A percentile compares a stretch with the other conserved stretches of the same genome.
Evolutionary conservation across 2,797 vertebrate genomes (phyloP).

Genomic region (Gymnothorax reevesii): DNA sequence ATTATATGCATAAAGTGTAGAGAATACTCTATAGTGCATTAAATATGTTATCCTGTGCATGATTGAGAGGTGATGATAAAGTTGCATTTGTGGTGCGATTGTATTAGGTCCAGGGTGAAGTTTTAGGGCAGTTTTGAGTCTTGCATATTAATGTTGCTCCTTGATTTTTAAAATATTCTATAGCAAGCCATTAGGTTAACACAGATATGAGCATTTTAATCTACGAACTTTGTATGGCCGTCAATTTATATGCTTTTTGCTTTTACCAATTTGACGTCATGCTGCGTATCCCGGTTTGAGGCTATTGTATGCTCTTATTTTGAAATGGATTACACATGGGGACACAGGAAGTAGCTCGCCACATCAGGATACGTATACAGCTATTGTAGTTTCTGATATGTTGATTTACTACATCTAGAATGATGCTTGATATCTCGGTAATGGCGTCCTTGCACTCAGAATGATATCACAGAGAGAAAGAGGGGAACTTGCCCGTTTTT

Average conservation of each 20-base stretch:
- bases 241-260: not conserved
- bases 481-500: slow-evolving; percentile 93
- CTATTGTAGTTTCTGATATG: not conserved
- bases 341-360: not conserved
- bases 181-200: not conserved
- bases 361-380: not conserved
- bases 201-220: not conserved
- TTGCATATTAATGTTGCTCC: not conserved
- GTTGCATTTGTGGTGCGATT: too few relatives aligned
- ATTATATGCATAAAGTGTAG: too few relatives aligned
- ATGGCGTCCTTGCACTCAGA: slow-evolving; percentile 66
- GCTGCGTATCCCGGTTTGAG: not conserved
- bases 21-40: too few relatives aligned
- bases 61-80: too few relatives aligned
- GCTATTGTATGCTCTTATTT: not conserved
- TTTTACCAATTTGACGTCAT: not conserved
- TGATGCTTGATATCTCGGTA: slow-evolving; percentile 18
- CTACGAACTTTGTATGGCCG: not conserved
- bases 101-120: too few relatives aligned
- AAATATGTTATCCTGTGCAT: too few relatives aligned
- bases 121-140: not conserved
- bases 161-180: not conserved
- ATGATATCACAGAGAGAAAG: slow-evolving; percentile 88
- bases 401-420: slow-evolving; percentile 3
- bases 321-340: not conserved